A percentile compares a stretch with the other conserved stretches of the same genome.
These are phyloP conservation scores for Caenorhabditis becei DNA, from an alignment of 2,888 invertebrate species.

Conservation along the genomic window DNA sequence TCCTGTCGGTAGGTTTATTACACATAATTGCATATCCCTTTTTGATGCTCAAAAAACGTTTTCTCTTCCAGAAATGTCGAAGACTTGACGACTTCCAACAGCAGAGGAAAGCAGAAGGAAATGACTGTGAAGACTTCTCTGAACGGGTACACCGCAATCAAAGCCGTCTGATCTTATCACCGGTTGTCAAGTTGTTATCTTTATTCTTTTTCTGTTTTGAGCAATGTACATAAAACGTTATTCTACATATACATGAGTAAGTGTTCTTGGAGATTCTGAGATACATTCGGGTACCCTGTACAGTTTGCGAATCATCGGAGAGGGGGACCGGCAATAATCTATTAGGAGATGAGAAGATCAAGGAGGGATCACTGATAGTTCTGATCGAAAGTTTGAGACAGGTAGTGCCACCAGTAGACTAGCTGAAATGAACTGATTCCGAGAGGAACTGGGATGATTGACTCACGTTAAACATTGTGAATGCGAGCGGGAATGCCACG, in stretches of 20 bases:
- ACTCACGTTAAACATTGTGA: constrained; percentile 92
- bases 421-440: constrained; percentile 69
- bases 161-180: constrained; percentile 22
- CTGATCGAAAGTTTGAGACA: constrained; percentile 76
- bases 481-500: constrained; percentile 95
- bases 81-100: constrained; percentile 22
- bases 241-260: constrained; percentile 27
- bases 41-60: background rate
- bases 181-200: background rate
- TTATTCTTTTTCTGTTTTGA: constrained; percentile 27
- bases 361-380: constrained; percentile 52
- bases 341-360: constrained; percentile 12
- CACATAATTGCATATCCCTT: constrained; percentile 24
- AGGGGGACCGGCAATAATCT: constrained; percentile 33
- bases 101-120: constrained; percentile 15
- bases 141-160: constrained; percentile 36
- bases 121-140: background rate
- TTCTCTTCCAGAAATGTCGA: constrained; percentile 38
- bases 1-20: constrained; percentile 45
- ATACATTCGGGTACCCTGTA: constrained; percentile 59
- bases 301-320: constrained; percentile 53
- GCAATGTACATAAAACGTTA: constrained; percentile 38
- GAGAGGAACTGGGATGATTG: background rate
- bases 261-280: constrained; percentile 25
- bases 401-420: constrained; percentile 86